Conservation (phyloP, 1,140 invertebrate genomes). For the Drosophila tani region DNA sequence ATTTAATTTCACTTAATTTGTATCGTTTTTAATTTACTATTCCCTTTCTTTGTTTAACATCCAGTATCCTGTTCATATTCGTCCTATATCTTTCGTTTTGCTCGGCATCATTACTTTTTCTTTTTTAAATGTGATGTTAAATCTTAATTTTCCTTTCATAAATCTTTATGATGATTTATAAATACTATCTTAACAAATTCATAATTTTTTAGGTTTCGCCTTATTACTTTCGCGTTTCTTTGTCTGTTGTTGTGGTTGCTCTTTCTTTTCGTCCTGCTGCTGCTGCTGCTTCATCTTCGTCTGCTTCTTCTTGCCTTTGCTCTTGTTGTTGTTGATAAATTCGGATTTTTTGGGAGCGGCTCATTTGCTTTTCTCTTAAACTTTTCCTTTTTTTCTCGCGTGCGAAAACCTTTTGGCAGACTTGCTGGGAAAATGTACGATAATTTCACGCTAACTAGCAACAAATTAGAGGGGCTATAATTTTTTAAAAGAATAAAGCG, state of each 20-base stretch:
- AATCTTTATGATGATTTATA: no score
- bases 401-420: constrained; percentile 36
- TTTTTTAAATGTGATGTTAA: no score
- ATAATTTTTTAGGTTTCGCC: constrained; percentile 1
- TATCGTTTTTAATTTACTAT: no score
- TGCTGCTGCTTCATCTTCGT: constrained; percentile 17
- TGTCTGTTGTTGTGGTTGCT: constrained; percentile 62
- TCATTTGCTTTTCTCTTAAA: constrained; percentile 59
- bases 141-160: not conserved
- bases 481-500: constrained; percentile 14
- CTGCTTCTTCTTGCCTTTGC: constrained; percentile 18
- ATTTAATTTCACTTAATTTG: not conserved
- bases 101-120: not conserved
- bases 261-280: constrained; percentile 30
- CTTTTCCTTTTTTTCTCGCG: constrained; percentile 37
- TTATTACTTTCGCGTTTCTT: constrained; percentile 41
- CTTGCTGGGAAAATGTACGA: constrained; percentile 26
- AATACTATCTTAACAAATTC: not conserved
- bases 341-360: constrained; percentile 66
- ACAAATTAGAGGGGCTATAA: constrained; percentile 18
- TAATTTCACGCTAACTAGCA: constrained; percentile 42
- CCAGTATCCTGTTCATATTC: not conserved
- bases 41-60: not conserved
- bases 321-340: constrained; percentile 60
- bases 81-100: not conserved